Conservation (phyloP, 2,797 vertebrate genomes). For the Decapterus maruadsi region DNA sequence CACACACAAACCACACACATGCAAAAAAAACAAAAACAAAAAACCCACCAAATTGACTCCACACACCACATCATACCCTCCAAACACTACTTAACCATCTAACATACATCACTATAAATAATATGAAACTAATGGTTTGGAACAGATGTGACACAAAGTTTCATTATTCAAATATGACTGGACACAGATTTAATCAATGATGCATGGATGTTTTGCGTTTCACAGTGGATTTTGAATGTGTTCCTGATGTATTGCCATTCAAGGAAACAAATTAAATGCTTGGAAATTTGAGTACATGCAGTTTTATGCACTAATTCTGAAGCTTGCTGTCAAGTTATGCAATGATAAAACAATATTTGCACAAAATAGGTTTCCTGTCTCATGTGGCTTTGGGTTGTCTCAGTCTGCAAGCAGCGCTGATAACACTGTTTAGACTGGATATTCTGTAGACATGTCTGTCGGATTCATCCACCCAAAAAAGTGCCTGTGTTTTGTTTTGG, state of each 20-base stretch:
- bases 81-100: slow-evolving; percentile 7
- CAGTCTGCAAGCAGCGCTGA: slow-evolving; percentile 54
- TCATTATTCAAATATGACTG: background rate
- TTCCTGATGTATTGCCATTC: background rate
- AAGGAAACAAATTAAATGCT: background rate
- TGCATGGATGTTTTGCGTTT: background rate
- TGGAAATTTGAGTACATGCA: background rate
- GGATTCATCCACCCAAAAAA: slow-evolving; percentile 12
- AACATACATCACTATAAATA: background rate
- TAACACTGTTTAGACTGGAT: slow-evolving; percentile 74
- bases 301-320: background rate
- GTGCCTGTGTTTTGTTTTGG: slow-evolving; percentile 62
- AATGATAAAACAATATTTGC: slow-evolving; percentile 20
- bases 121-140: background rate
- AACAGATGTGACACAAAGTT: background rate
- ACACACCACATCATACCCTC: background rate
- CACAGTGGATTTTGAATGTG: background rate
- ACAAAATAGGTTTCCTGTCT: slow-evolving; percentile 35
- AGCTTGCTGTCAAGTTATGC: slow-evolving; percentile 4
- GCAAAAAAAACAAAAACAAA: background rate
- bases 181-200: background rate
- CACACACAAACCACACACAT: slow-evolving; percentile 16
- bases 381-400: slow-evolving; percentile 16
- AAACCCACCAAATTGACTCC: background rate
- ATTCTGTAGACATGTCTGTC: slow-evolving; percentile 38